phyloP scores from a whole-genome alignment of 2,888 invertebrate genomes.

The Lepidochitona cinerea region DNA sequence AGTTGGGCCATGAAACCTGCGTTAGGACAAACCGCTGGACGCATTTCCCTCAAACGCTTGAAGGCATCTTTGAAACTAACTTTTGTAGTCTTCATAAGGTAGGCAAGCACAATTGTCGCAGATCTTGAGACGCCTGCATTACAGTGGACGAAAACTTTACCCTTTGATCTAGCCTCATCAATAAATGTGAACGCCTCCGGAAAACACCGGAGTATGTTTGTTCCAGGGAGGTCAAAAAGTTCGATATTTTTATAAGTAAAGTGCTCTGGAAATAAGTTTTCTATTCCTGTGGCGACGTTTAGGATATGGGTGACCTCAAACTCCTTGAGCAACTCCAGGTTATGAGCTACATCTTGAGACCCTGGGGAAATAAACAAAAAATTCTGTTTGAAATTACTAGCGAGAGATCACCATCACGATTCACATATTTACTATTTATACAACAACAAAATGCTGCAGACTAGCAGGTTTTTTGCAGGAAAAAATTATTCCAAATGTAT shows the following conservation, averaged over 20 bases:
- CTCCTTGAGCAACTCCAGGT: constrained; percentile 74
- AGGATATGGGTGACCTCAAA: constrained; percentile 81
- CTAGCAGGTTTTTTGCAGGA: too few relatives aligned
- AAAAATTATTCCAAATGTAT: too few relatives aligned
- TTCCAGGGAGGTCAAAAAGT: constrained; percentile 73
- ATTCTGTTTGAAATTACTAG: background rate
- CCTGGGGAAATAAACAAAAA: constrained; percentile 74
- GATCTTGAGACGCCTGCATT: constrained; percentile 94
- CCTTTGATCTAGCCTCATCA: constrained; percentile 73
- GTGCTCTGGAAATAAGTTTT: constrained; percentile 63
- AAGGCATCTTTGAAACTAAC: constrained; percentile 79
- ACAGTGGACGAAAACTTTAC: constrained; percentile 86
- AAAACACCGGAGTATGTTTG: constrained; percentile 60
- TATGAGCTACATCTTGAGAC: constrained; percentile 87
- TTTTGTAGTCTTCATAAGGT: constrained; percentile 77
- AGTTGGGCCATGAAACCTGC: constrained; percentile 84
- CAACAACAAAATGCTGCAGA: too few relatives aligned
- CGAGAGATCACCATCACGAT: too few relatives aligned
- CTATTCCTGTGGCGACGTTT: constrained; percentile 77
- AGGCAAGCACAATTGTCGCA: constrained; percentile 84
- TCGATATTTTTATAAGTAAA: constrained; percentile 77
- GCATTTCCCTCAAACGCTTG: constrained; percentile 77
- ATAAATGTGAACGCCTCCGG: constrained; percentile 77
- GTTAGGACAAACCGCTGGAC: constrained; percentile 84
- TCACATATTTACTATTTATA: too few relatives aligned